A percentile compares a stretch with the other conserved stretches of the same genome.
Evolutionary conservation across 1,140 invertebrate species (phyloP).

Genomic region (Drosophila fuyamai): DNA sequence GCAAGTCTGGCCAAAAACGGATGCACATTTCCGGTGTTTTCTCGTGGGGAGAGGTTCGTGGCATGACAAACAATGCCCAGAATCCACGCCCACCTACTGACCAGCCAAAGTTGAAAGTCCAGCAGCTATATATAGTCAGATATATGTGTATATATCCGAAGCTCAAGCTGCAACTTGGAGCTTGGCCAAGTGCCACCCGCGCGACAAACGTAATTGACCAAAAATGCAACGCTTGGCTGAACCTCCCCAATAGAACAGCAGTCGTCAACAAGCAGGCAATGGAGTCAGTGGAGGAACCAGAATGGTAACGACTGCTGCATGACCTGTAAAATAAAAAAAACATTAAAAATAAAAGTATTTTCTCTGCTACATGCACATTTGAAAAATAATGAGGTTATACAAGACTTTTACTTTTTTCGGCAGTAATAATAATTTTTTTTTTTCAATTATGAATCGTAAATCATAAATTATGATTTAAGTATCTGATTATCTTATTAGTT

Average conservation of each 20-base stretch:
- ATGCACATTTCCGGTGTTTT: conserved; percentile 67
- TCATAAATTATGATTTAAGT: no score
- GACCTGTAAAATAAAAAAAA: neutral
- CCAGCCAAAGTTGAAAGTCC: conserved; percentile 31
- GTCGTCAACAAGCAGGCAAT: conserved; percentile 10
- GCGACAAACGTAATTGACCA: conserved; percentile 78
- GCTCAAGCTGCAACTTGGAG: conserved; percentile 16
- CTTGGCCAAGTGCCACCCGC: conserved; percentile 56
- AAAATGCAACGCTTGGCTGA: conserved; percentile 73
- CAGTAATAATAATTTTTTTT: no score
- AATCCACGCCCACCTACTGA: conserved; percentile 58
- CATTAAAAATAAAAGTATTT: no score
- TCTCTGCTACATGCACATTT: no score
- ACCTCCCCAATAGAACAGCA: conserved; percentile 41
- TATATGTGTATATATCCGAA: neutral
- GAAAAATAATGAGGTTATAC: no score
- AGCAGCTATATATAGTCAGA: conserved; percentile 12
- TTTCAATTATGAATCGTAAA: no score
- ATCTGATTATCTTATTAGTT: no score
- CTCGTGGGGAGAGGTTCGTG: conserved; percentile 10
- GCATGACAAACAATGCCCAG: conserved; percentile 66
- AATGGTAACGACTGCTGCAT: neutral
- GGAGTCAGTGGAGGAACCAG: neutral
- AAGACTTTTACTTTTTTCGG: no score
- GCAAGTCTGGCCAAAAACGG: conserved; percentile 49